A percentile compares a stretch with the other conserved stretches of the same genome.
Conservation (phyloP, 2,888 invertebrate species). For the Gisinianus flammeolus region DNA sequence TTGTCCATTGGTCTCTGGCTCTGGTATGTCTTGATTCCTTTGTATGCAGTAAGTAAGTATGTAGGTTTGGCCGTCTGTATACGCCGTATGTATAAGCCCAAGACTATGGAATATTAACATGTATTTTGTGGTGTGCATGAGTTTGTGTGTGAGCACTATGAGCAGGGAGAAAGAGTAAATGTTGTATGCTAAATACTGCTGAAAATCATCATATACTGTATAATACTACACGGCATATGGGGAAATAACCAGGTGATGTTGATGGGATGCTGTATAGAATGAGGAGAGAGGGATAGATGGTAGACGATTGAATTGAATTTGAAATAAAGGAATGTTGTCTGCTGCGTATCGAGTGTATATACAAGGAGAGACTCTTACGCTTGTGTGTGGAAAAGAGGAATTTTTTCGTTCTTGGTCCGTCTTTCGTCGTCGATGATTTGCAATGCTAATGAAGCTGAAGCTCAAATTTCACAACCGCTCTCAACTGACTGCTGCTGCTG, state of each 20-base stretch:
- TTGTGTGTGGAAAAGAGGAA: neutral
- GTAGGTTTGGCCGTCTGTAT: no score
- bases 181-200: neutral
- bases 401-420: conserved; percentile 12
- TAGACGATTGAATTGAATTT: conserved; percentile 6
- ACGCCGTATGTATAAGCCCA: no score
- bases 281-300: neutral
- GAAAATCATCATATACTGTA: no score
- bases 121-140: neutral
- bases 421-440: conserved; percentile 25
- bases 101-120: neutral
- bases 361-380: neutral
- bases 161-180: neutral
- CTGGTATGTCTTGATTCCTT: neutral
- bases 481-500: no score
- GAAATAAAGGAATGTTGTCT: conserved; percentile 1
- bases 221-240: no score
- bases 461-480: conserved; percentile 34
- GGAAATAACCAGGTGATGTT: no score
- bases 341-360: no score
- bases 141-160: no score
- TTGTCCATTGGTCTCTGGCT: neutral
- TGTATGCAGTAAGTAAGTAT: no score
- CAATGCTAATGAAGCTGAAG: conserved; percentile 41
- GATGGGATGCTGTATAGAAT: no score